Percentiles rank a stretch among this genome's conserved stretches.
phyloP scores from a whole-genome alignment of 2,113 vertebrate genomes.

The Peromyscus californicus region DNA sequence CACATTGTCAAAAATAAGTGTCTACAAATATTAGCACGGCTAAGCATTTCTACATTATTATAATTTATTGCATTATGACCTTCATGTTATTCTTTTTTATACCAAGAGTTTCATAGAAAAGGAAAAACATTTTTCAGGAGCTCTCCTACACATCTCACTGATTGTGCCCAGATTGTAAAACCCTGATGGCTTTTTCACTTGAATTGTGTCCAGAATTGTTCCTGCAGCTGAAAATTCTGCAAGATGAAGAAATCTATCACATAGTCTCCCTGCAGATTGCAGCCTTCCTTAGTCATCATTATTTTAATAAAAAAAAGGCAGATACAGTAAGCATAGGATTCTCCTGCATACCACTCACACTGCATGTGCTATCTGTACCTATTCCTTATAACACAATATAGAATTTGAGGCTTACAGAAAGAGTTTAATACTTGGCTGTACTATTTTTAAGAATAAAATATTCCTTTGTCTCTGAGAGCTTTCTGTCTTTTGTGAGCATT shows the following conservation, averaged over 20 bases:
- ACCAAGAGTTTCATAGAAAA: background rate
- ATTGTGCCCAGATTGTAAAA: background rate
- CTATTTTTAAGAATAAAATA: background rate
- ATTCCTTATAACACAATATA: background rate
- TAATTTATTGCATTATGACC: background rate
- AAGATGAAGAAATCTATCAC: background rate
- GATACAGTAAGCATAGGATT: background rate
- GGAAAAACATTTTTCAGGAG: background rate
- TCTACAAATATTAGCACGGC: background rate
- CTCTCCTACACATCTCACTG: background rate
- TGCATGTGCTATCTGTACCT: background rate
- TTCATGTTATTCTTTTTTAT: background rate
- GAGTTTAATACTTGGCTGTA: background rate
- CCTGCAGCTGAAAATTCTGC: background rate
- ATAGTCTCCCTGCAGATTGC: background rate
- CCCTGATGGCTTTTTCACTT: background rate
- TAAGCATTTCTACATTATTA: background rate
- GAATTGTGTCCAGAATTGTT: background rate
- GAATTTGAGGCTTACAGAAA: background rate
- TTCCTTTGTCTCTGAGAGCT: background rate
- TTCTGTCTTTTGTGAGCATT: background rate
- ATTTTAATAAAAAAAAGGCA: background rate
- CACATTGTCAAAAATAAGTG: background rate
- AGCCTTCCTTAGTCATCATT: background rate
- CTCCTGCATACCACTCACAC: background rate